Evolutionary conservation across 1,140 invertebrate genomes (phyloP), one percentile per base, ranked within the genome.

Genomic region (Plutomurus gul): DNA sequence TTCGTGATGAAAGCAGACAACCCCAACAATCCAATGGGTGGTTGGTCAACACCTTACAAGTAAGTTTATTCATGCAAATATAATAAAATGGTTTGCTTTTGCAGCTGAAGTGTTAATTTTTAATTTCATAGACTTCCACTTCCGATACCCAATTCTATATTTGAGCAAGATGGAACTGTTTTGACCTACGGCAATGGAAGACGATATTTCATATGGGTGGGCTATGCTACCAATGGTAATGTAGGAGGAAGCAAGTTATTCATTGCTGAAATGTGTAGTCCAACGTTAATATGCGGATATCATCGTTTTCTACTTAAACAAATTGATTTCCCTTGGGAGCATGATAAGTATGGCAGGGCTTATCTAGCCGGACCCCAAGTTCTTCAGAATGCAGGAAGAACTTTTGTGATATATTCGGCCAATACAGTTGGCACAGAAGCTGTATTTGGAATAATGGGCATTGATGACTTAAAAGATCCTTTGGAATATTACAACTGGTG

Each of bases 391-490:
- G 39, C 11, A 13, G 39, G 39, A 8, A 43, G 39, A 8, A 43
- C 39, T 2, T 43, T 43, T 43, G 2, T 43, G 39, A 43, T 43
- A 3, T 43, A 43, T n/a, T 4, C 39, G 11, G 39, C 2, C 11
- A 43, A 43, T 43, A 43, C 39, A 43, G 7, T n/a, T 10, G 71
- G 71, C n/a, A n/a, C 2, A 1, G 39, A 43, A 1, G 39, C 2
- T 10, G 39, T 43, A 8, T 43, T 43, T 3, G 39, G 39, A 8
- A 43, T 43, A 8, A 43, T 43, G 76, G 76, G 76, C 11, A 73
- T 78, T 73, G 76, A 78, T 37, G 49, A 78, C 27, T 22, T 78
- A 27, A 33, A 20, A 11, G 76, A 78, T 73, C 76, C 76, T 3
- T 20, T 78, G 39, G 60, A 33, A 25, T 46, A 65, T 11, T 16